Conservation (phyloP, 2,113 vertebrate species). For the Amazona vittata region DNA sequence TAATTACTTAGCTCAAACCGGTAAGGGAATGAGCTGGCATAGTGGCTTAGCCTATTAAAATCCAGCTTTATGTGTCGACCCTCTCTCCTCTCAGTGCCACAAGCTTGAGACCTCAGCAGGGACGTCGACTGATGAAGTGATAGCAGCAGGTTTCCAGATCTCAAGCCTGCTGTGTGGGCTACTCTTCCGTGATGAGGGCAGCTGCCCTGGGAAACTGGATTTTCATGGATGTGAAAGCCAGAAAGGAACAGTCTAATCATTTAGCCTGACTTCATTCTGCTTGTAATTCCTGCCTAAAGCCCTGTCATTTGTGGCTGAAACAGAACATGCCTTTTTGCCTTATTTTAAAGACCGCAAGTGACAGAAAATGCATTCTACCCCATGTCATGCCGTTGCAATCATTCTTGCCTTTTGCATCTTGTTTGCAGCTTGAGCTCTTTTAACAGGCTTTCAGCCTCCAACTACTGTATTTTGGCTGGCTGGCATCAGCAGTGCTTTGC, state of each 20-base stretch:
- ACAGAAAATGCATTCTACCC: not conserved
- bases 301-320: not conserved
- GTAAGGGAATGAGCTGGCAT: constrained; percentile 59
- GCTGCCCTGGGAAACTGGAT: constrained; percentile 60
- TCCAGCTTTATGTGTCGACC: constrained; percentile 8
- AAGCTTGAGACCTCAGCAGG: constrained; percentile 47
- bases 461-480: not conserved
- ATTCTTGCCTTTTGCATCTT: not conserved
- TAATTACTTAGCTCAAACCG: constrained; percentile 61
- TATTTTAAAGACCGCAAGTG: not conserved
- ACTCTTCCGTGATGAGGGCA: constrained; percentile 54
- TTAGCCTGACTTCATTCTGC: constrained; percentile 26
- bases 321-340: not conserved
- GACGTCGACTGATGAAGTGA: constrained; percentile 66
- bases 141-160: constrained; percentile 64
- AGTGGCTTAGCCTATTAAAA: constrained; percentile 23
- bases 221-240: constrained; percentile 38
- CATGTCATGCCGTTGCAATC: accelerated
- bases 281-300: constrained; percentile 4
- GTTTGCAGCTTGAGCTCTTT: not conserved
- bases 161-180: constrained; percentile 41
- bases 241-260: constrained; percentile 8
- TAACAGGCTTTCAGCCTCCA: not conserved
- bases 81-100: not conserved
- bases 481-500: not conserved